phyloP scores from a whole-genome alignment of 2,888 invertebrate species.

The Sarcophaga variegata region DNA sequence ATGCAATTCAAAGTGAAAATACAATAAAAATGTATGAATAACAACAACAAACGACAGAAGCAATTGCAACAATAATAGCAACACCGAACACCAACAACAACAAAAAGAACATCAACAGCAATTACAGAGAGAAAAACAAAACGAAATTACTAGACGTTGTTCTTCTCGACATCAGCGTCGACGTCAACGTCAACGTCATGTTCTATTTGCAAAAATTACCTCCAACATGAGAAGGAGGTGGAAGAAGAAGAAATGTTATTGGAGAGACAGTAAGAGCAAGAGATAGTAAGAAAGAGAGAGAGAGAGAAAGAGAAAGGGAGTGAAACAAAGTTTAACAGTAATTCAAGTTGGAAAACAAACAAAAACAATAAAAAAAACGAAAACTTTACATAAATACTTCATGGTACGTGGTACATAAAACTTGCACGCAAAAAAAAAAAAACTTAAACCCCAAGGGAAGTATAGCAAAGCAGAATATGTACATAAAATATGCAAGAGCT shows the following conservation, averaged over 20 bases:
- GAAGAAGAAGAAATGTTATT: background rate
- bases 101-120: conserved; percentile 55
- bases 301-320: background rate
- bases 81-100: background rate
- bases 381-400: background rate
- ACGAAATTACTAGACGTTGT: conserved; percentile 48
- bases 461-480: background rate
- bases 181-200: conserved; percentile 57
- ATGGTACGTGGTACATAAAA: background rate
- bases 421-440: background rate
- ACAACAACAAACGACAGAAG: background rate
- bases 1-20: conserved; percentile 63
- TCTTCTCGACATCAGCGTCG: background rate
- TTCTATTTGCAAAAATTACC: conserved; percentile 68
- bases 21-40: conserved; percentile 26
- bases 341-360: background rate
- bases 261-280: background rate
- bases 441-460: background rate
- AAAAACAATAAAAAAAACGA: no score
- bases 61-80: background rate
- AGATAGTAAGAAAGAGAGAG: background rate
- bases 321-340: conserved; percentile 5
- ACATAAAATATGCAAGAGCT: background rate
- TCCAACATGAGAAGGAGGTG: background rate
- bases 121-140: conserved; percentile 45